phyloP scores from a whole-genome alignment of 2,113 vertebrate species.

The Cyanistes caeruleus region DNA sequence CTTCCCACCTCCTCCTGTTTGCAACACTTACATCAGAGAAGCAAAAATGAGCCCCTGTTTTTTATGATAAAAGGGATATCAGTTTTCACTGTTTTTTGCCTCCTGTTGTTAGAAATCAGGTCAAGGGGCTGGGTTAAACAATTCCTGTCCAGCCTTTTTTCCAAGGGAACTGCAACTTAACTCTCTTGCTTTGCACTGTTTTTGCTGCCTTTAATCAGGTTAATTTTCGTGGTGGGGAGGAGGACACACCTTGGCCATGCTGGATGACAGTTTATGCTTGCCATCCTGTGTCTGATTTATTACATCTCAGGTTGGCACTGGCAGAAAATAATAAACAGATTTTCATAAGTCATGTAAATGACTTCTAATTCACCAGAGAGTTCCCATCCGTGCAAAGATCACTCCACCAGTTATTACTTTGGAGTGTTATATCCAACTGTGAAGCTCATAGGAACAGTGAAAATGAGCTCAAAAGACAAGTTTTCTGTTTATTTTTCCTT shows the following conservation, averaged over 20 bases:
- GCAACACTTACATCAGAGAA: not conserved
- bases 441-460: not conserved
- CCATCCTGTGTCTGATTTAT: not conserved
- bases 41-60: not conserved
- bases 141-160: not conserved
- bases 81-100: not conserved
- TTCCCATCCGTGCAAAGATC: not conserved
- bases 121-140: not conserved
- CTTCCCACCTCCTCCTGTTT: not conserved
- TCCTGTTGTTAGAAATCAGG: constrained; percentile 17
- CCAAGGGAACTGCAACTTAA: not conserved
- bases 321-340: not conserved
- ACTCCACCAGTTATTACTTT: not conserved
- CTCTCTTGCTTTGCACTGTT: not conserved
- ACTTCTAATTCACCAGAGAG: not conserved
- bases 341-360: not conserved
- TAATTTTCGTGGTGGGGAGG: not conserved
- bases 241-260: not conserved
- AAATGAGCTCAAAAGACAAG: not conserved
- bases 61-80: not conserved
- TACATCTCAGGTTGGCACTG: not conserved
- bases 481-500: not conserved
- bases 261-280: not conserved
- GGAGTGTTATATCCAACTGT: not conserved
- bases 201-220: not conserved